Percentiles rank a stretch among this genome's conserved stretches.
phyloP scores from a whole-genome alignment of 92 coral and sea anemone species.

The Micromussa lordhowensis region DNA sequence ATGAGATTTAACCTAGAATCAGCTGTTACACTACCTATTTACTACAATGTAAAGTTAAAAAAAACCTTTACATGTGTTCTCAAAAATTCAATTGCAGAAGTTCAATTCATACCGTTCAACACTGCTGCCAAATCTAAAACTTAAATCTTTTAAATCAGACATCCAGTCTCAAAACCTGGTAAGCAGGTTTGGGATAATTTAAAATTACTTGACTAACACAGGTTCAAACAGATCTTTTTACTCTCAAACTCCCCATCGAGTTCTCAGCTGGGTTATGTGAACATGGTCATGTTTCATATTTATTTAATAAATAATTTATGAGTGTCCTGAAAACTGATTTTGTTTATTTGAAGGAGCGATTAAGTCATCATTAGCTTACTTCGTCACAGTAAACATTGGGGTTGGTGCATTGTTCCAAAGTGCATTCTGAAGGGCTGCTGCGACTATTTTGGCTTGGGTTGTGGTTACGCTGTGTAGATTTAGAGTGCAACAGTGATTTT shows the following conservation, averaged over 20 bases:
- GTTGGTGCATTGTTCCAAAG: constrained; percentile 88
- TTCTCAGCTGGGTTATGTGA: neutral
- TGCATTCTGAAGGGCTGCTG: constrained; percentile 81
- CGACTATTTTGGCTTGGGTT: constrained; percentile 70
- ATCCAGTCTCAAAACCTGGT: neutral
- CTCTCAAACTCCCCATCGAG: neutral
- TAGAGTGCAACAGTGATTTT: constrained; percentile 20
- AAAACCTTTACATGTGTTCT: too few relatives aligned
- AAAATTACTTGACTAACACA: neutral
- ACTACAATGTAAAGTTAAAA: too few relatives aligned
- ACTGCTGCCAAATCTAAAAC: too few relatives aligned
- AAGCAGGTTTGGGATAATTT: neutral
- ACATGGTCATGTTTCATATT: neutral
- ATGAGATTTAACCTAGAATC: too few relatives aligned
- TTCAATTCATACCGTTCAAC: too few relatives aligned
- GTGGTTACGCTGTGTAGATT: constrained; percentile 71
- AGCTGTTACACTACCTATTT: too few relatives aligned
- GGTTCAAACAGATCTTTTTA: neutral
- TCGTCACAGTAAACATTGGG: constrained; percentile 87
- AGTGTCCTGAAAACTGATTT: neutral
- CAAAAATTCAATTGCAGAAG: too few relatives aligned
- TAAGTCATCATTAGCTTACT: constrained; percentile 66
- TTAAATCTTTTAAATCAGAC: too few relatives aligned
- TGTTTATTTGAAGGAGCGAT: neutral
- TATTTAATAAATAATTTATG: neutral